Base-by-base conservation (phyloP, 35 echinoderm and acorn worm species). In the Diadema setosum region DNA sequence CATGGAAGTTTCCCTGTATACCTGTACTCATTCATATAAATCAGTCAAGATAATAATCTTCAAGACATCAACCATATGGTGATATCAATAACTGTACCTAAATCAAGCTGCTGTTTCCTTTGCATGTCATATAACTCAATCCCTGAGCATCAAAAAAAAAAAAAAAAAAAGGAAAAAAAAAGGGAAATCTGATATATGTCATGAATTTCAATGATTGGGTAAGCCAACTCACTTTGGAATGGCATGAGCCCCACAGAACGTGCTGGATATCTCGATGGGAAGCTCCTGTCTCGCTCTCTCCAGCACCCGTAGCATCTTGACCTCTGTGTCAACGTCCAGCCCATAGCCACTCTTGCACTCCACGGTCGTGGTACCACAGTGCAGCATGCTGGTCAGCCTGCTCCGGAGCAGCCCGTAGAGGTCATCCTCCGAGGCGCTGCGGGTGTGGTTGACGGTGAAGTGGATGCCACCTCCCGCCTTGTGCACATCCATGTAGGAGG, bases 291-390 rank as follows among this genome's bases (percentile, higher is more conserved):
- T 91, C 18, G 96, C 96, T 82, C 69, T 88, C 20, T 91, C 81
- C 50, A 95, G 18, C 1, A 92, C 96, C 30, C 86, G 67, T 16
- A 94, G 80, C 93, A 99, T 94, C 74, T 94, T 95, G 23, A 98
- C 74, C 58, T 99, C 96, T 35, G 67, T 99, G 14, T 94, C 96
- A 3, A 80, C 50, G 63, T 94, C 88, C 61, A 99, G 40, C 8
- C 96, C 96, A 80, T 99, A 99, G 18, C 96, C 96, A 83, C 96
- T 99, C 86, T 99, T 99, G 60, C 96, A 94, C 67, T 99, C 96
- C 46, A 92, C 96, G 1, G 90, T 91, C 0, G 96, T 99, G 11
- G 96, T 99, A 30, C 96, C 96, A 35, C 83, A 87, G 14, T 58
- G 81, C 18, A 99, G 58, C 96, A 99, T 99, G 25, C 92, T 84